phyloP scores from a whole-genome alignment of 1,140 invertebrate species.

The Brachionus rotundiformis region DNA sequence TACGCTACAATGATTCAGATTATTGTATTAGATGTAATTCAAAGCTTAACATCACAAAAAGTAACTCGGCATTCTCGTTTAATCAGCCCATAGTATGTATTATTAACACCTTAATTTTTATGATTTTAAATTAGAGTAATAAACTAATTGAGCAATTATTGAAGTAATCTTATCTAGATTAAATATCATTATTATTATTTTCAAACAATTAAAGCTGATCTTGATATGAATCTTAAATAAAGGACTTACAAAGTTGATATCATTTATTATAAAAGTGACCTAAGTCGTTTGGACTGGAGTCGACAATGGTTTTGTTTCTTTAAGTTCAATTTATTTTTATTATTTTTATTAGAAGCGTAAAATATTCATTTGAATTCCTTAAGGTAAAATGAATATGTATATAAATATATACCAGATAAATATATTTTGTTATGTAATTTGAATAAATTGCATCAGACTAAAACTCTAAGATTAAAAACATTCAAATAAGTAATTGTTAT shows the following conservation, averaged over 20 bases:
- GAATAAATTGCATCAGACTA: neutral
- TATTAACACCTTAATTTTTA: neutral
- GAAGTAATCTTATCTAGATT: neutral
- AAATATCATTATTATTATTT: neutral
- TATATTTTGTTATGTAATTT: neutral
- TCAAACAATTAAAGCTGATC: neutral
- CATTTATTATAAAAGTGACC: too few relatives aligned
- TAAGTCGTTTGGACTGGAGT: too few relatives aligned
- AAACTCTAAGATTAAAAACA: neutral
- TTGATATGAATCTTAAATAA: neutral
- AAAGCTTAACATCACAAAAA: neutral
- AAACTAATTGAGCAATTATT: neutral
- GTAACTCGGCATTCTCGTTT: neutral
- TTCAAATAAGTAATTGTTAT: neutral
- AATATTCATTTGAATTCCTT: neutral
- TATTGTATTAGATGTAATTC: conserved; percentile 16
- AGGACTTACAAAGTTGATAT: too few relatives aligned
- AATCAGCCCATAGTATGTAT: neutral
- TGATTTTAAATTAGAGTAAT: neutral
- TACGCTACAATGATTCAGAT: neutral
- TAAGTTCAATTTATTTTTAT: too few relatives aligned
- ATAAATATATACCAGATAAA: neutral
- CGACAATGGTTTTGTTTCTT: too few relatives aligned
- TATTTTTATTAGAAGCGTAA: too few relatives aligned
- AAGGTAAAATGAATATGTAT: neutral